These are phyloP conservation scores for Dilophus febrilis DNA, from an alignment of 2,888 invertebrate species.

Conservation along the genomic window DNA sequence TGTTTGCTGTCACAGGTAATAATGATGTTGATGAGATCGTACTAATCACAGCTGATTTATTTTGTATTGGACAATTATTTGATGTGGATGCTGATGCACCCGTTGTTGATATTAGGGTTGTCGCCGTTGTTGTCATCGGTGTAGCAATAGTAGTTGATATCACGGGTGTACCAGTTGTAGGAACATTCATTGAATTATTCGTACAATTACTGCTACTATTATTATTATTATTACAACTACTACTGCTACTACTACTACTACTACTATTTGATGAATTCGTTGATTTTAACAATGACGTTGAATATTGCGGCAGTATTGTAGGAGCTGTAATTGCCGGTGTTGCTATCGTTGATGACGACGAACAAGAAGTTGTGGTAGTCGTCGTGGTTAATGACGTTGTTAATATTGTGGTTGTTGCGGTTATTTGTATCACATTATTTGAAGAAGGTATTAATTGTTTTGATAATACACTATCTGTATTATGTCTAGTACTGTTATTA, in stretches of 20 bases:
- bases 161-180: background rate
- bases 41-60: too few relatives aligned
- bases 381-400: background rate
- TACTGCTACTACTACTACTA: background rate
- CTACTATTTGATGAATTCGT: background rate
- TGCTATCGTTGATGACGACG: background rate
- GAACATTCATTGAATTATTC: too few relatives aligned
- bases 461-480: too few relatives aligned
- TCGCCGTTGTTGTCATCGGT: background rate
- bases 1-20: background rate
- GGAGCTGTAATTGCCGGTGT: background rate
- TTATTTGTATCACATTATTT: slow-evolving; percentile 7
- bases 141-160: background rate
- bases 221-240: background rate
- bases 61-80: too few relatives aligned
- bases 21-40: background rate
- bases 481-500: too few relatives aligned
- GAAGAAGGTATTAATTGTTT: background rate
- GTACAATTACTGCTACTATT: too few relatives aligned
- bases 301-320: too few relatives aligned
- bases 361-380: background rate
- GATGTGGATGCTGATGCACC: too few relatives aligned
- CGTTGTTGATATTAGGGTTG: too few relatives aligned
- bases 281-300: too few relatives aligned
- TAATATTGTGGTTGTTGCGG: slow-evolving; percentile 5